Percentiles rank a stretch among this genome's conserved stretches.
These are phyloP conservation scores for Dicyrtomina minuta DNA, from an alignment of 2,888 invertebrate species.

Conservation along the genomic window DNA sequence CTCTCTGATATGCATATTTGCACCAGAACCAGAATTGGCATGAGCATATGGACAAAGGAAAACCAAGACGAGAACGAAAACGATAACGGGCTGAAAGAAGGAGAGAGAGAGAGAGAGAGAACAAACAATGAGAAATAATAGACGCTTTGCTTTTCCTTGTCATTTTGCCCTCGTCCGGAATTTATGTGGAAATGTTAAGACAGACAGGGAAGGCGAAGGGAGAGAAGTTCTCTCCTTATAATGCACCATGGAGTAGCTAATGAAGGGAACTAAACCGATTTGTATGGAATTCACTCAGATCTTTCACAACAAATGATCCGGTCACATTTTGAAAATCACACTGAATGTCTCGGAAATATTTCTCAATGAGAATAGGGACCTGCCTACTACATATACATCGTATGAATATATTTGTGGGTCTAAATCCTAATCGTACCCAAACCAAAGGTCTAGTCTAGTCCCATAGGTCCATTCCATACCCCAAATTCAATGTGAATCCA, in stretches of 20 bases:
- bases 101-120: neutral
- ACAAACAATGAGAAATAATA: neutral
- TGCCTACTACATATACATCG: no score
- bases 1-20: no score
- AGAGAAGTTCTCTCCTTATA: neutral
- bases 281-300: constrained; percentile 11
- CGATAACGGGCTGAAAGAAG: no score
- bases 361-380: no score
- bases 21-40: no score
- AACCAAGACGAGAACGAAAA: neutral
- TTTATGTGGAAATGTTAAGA: neutral
- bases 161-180: no score
- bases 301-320: constrained; percentile 18
- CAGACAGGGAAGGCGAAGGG: neutral
- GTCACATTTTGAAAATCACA: neutral
- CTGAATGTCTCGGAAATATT: neutral
- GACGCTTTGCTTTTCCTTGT: no score
- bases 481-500: no score
- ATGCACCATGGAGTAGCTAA: constrained; percentile 16
- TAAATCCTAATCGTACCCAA: no score
- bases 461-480: no score
- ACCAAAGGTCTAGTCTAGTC: no score
- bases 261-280: constrained; percentile 25
- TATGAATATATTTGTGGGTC: neutral
- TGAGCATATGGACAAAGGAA: no score